These are phyloP conservation scores for Heterotis niloticus DNA, from an alignment of 2,113 vertebrate genomes.

Conservation along the genomic window DNA sequence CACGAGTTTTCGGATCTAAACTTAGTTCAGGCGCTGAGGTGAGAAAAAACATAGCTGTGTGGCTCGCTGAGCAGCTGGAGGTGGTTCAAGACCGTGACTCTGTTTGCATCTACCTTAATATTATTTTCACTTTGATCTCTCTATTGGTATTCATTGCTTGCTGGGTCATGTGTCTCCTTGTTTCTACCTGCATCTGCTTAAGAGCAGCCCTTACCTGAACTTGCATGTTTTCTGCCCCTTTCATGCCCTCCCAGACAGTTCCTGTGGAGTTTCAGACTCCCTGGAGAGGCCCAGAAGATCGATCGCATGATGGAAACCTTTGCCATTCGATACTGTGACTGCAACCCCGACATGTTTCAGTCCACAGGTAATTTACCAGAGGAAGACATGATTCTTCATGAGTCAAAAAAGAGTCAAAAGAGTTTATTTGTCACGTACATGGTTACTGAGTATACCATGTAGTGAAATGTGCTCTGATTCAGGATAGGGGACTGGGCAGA, in stretches of 20 bases:
- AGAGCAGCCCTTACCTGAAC: neutral
- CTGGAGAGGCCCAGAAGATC: slow-evolving; percentile 94
- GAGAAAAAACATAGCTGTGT: slow-evolving; percentile 29
- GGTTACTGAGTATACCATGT: too few relatives aligned
- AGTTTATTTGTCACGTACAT: too few relatives aligned
- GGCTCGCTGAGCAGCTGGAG: neutral
- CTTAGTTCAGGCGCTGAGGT: slow-evolving; percentile 92
- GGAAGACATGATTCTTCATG: neutral
- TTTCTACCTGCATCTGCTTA: slow-evolving; percentile 14
- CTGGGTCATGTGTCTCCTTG: neutral
- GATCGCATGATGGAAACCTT: slow-evolving; percentile 97
- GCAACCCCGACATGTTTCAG: slow-evolving; percentile 81
- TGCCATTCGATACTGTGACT: slow-evolving; percentile 83
- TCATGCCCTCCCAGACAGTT: slow-evolving; percentile 74
- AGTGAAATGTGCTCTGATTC: too few relatives aligned
- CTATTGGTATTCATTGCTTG: neutral
- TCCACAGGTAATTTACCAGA: slow-evolving; percentile 67
- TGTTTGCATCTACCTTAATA: neutral
- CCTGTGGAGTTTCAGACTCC: slow-evolving; percentile 93
- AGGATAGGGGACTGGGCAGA: too few relatives aligned
- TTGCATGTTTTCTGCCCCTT: neutral
- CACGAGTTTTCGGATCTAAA: slow-evolving; percentile 89
- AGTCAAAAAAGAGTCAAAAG: too few relatives aligned
- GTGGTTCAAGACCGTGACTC: neutral
- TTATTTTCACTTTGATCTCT: neutral